Evolutionary conservation across 2,113 vertebrate species (phyloP).

Genomic region (Lophochroa leadbeateri): DNA sequence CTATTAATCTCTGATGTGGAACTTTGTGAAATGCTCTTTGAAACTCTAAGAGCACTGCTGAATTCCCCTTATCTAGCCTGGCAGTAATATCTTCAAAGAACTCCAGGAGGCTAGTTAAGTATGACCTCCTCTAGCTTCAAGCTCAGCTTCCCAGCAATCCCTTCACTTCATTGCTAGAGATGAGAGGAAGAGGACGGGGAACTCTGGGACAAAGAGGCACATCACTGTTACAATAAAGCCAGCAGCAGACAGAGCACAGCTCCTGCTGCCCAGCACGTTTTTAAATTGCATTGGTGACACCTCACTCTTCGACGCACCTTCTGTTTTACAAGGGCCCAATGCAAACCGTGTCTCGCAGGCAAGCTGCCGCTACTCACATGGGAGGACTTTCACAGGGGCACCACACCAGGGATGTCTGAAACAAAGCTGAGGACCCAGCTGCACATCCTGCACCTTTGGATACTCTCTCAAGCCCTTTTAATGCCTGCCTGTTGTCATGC

Average conservation of each 20-base stretch:
- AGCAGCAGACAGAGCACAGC: neutral
- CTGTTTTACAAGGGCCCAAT: neutral
- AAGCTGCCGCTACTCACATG: neutral
- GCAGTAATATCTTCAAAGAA: constrained; percentile 73
- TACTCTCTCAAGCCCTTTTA: neutral
- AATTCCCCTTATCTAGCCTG: constrained; percentile 70
- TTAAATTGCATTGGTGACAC: neutral
- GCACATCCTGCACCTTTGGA: neutral
- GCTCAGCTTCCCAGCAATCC: constrained; percentile 67
- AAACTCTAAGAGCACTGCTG: constrained; percentile 60
- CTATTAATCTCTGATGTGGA: constrained; percentile 67
- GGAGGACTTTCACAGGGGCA: neutral
- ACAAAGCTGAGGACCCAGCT: neutral
- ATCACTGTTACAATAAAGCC: neutral
- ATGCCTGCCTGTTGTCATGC: neutral
- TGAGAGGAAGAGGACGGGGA: neutral
- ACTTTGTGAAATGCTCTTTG: constrained; percentile 69
- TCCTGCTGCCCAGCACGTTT: constrained; percentile 20
- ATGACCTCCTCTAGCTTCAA: constrained; percentile 70
- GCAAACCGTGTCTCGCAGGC: neutral
- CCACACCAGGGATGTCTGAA: neutral
- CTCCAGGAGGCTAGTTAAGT: constrained; percentile 72
- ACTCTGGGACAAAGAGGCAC: constrained; percentile 37
- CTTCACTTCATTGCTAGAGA: constrained; percentile 53
- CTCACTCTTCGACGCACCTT: neutral